These are phyloP conservation scores for Callyntrura guangdongensis DNA, from an alignment of 2,888 invertebrate species.

Conservation along the genomic window DNA sequence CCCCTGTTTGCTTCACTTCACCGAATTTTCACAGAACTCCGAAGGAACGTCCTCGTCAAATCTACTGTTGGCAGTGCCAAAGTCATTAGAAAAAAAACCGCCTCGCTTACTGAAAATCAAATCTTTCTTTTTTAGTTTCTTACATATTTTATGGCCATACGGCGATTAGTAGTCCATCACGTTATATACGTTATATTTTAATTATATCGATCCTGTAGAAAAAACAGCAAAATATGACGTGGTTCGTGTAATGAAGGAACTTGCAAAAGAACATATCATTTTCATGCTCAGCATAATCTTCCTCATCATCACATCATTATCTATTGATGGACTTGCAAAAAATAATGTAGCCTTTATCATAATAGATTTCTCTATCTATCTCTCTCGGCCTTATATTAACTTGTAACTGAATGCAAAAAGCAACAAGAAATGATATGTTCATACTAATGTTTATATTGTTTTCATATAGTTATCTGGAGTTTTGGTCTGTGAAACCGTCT, in stretches of 20 bases:
- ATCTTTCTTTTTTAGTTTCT: background rate
- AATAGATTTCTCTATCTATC: background rate
- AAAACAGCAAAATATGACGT: background rate
- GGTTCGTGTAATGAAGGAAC: slow-evolving; percentile 44
- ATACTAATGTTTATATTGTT: background rate
- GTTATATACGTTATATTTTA: background rate
- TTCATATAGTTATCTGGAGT: background rate
- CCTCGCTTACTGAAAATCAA: slow-evolving; percentile 29
- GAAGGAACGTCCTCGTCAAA: slow-evolving; percentile 14
- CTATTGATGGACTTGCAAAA: slow-evolving; percentile 72
- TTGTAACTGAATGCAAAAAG: background rate
- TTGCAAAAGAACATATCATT: slow-evolving; percentile 63
- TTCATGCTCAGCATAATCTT: slow-evolving; percentile 66
- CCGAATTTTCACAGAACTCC: slow-evolving; percentile 41
- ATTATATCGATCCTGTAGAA: background rate
- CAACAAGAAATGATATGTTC: background rate
- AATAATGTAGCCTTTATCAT: slow-evolving; percentile 37
- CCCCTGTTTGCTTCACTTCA: background rate
- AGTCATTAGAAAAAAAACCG: slow-evolving; percentile 45
- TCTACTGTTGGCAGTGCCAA: slow-evolving; percentile 26
- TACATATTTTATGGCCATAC: background rate
- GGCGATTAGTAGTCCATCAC: background rate
- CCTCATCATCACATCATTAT: slow-evolving; percentile 71
- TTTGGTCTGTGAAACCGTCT: background rate
- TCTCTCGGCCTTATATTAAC: background rate